phyloP scores from a whole-genome alignment of 2,888 invertebrate species.

The Tenthredo notha region DNA sequence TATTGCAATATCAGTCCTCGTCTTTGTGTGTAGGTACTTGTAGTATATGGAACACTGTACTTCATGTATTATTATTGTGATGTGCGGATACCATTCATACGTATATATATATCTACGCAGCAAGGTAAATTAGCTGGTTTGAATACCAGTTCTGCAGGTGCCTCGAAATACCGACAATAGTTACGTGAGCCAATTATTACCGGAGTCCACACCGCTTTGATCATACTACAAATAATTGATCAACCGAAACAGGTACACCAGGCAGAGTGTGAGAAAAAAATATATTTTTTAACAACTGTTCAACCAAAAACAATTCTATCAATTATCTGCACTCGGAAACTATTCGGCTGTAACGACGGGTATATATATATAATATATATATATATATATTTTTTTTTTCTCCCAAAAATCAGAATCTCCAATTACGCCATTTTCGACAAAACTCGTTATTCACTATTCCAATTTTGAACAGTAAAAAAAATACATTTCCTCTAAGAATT shows the following conservation, averaged over 20 bases:
- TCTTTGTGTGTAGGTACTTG: neutral
- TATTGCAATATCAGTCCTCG: neutral
- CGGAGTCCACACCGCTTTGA: neutral
- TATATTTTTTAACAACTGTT: neutral
- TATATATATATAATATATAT: no score
- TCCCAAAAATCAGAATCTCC: neutral
- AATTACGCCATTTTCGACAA: neutral
- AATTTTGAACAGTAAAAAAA: neutral
- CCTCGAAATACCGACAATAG: neutral
- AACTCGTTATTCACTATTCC: neutral
- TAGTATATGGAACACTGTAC: neutral
- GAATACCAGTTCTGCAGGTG: neutral
- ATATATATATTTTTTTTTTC: no score
- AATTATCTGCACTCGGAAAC: neutral
- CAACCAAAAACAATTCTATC: neutral
- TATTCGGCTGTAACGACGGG: neutral
- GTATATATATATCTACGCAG: neutral
- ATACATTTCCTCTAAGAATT: neutral
- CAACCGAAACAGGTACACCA: neutral
- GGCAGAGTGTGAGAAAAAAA: neutral
- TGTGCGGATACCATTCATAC: neutral
- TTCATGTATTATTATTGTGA: neutral
- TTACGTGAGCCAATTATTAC: conserved; percentile 14
- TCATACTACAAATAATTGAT: neutral
- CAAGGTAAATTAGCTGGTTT: neutral